Evolutionary conservation across 2,797 vertebrate species (phyloP).

Genomic region (Schizopygopsis pylzovi): DNA sequence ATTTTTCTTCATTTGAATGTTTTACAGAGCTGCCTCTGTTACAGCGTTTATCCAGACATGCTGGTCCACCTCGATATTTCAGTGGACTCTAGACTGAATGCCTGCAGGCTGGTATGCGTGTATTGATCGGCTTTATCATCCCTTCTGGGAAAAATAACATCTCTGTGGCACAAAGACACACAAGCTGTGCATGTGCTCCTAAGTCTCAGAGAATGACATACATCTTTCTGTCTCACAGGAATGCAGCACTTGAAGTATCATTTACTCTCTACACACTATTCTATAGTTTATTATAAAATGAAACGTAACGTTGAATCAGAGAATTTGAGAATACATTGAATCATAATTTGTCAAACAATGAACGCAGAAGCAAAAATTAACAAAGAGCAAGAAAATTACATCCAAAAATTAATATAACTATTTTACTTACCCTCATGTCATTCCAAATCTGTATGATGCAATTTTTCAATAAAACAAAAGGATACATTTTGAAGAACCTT

Average conservation of each 20-base stretch:
- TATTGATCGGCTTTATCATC: slow-evolving; percentile 73
- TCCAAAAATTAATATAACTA: neutral
- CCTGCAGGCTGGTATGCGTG: slow-evolving; percentile 66
- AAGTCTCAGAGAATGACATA: slow-evolving; percentile 24
- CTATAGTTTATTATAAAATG: neutral
- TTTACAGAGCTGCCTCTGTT: slow-evolving; percentile 2
- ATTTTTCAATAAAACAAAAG: neutral
- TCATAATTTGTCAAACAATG: neutral
- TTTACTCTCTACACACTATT: neutral
- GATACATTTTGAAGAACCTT: neutral
- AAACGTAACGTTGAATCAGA: neutral
- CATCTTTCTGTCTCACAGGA: slow-evolving; percentile 33
- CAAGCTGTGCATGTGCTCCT: slow-evolving; percentile 48
- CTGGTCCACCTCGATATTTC: slow-evolving; percentile 58
- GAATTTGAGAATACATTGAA: neutral
- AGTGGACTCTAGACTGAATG: slow-evolving; percentile 61
- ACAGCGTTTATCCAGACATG: slow-evolving; percentile 5
- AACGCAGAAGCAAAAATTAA: neutral
- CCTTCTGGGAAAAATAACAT: slow-evolving; percentile 67
- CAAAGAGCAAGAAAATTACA: neutral
- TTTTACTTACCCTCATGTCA: neutral
- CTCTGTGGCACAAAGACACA: slow-evolving; percentile 67
- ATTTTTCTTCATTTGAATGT: slow-evolving; percentile 23
- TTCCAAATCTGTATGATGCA: neutral
- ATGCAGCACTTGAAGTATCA: neutral